phyloP scores from a whole-genome alignment of 2,797 vertebrate species.

The Phrynocephalus vlangalii region DNA sequence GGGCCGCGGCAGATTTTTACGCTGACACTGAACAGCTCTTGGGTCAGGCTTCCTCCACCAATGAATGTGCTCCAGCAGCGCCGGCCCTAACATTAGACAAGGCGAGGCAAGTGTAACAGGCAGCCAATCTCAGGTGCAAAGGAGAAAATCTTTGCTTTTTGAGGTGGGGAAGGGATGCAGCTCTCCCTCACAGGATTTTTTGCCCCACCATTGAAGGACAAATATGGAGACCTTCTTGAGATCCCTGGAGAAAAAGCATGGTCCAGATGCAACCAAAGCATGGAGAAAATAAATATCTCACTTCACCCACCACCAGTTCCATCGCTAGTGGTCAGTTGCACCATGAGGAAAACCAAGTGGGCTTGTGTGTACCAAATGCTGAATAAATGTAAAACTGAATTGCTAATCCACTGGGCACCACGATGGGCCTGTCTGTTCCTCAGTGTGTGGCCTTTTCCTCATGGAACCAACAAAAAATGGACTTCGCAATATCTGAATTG shows the following conservation, averaged over 20 bases:
- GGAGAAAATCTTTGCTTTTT: too few relatives aligned
- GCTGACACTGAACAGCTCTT: slow-evolving; percentile 69
- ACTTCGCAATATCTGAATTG: neutral
- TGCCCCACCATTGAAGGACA: too few relatives aligned
- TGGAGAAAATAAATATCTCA: too few relatives aligned
- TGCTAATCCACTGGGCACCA: neutral
- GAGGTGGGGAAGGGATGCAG: too few relatives aligned
- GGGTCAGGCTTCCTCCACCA: slow-evolving; percentile 50
- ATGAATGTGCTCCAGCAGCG: slow-evolving; percentile 26
- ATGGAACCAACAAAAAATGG: neutral
- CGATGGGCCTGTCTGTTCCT: neutral
- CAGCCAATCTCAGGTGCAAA: neutral
- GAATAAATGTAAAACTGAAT: neutral
- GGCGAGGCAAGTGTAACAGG: neutral
- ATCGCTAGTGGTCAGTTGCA: neutral
- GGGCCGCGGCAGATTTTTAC: slow-evolving; percentile 62
- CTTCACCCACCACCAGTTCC: neutral
- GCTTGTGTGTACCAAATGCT: neutral
- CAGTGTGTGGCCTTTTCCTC: neutral
- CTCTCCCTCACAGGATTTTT: too few relatives aligned
- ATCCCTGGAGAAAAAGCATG: too few relatives aligned
- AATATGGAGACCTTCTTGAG: too few relatives aligned
- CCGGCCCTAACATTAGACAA: neutral
- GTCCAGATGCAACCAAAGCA: too few relatives aligned
- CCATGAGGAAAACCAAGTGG: neutral